A percentile compares a stretch with the other conserved stretches of the same genome.
phyloP scores from a whole-genome alignment of 64 coral and sea anemone genomes.

The Montipora cactus region DNA sequence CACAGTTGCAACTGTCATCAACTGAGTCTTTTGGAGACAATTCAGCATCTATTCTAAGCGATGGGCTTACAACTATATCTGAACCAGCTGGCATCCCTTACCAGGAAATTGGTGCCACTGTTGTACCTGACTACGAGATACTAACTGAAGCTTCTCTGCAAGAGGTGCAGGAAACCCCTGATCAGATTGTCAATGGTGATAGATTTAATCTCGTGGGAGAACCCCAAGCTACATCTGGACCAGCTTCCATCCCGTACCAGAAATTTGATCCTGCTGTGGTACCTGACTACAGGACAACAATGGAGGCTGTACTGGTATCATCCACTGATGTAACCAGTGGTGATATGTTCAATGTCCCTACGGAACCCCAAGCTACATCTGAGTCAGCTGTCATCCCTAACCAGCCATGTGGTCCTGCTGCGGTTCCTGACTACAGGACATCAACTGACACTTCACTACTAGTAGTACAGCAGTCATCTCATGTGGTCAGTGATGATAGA shows the following conservation, averaged over 20 bases:
- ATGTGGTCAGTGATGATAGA: neutral
- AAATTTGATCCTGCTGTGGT: too few species aligned
- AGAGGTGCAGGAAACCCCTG: neutral
- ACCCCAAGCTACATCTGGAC: neutral
- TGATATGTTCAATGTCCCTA: too few species aligned
- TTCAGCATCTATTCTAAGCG: too few species aligned
- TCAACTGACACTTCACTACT: neutral
- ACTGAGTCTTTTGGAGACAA: neutral
- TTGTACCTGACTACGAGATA: neutral
- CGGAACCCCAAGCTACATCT: too few species aligned
- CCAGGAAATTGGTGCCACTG: neutral
- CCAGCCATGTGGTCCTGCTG: neutral
- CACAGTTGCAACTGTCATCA: neutral
- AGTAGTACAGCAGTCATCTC: neutral
- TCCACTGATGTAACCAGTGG: too few species aligned
- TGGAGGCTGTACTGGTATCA: too few species aligned
- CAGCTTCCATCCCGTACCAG: too few species aligned
- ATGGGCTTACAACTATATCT: too few species aligned
- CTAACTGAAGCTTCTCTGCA: neutral
- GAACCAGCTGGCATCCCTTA: neutral
- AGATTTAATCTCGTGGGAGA: neutral
- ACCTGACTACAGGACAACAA: too few species aligned
- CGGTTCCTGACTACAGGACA: neutral
- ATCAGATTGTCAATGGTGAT: neutral
- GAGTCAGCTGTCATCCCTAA: neutral